Base-by-base conservation (phyloP, 2,888 invertebrate species). In the Hirtodrosophila trivittata region DNA sequence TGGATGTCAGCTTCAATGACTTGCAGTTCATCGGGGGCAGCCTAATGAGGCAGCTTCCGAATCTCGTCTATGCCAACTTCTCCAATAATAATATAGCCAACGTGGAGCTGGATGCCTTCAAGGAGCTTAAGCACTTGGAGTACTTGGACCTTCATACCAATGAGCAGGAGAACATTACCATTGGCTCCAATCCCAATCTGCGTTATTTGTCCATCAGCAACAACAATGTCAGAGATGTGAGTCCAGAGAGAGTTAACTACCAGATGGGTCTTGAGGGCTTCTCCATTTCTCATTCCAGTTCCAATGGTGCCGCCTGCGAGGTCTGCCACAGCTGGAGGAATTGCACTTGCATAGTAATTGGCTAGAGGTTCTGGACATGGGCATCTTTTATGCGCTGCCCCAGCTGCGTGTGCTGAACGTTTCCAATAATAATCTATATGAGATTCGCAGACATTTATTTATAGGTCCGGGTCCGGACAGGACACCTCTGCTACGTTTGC, bases 1-100 rank as follows among this genome's bases (percentile, higher is more conserved):
- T 90, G 7, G 90, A 90, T 74, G 82, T 66, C 1, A 90, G 89
- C 57, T 60, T 70, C 59, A 90, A 90, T 62, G 67, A 69, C 7
- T 52, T 90, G 12, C 38, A 45, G 25, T 5, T 42, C 0, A 39
- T 90, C 9, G 69, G 50, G 0, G 59, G 55, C 0, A 55, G 58
- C 1, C 58, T 80, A 18, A 51, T 86, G 45, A 58, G 52, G 3
- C 74, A 73, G 43, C 50, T 90, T 13, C 50, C 54, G 1, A 71
- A 83, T 42, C 51, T 90, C 18, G 80, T 75, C 32, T 68, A 73
- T 26, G 84, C 69, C 0, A 89, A 90, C 64, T 87, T 90, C 30
- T 88, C 89, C 0, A 70, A 87, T 13, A 90, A 90, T 51, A 32
- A 66, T 0, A 67, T 90, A 2, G 64, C 78, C 9, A 30, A 43